Base-by-base conservation (phyloP, 1,140 invertebrate genomes). In the Drosophila persimilis region DNA sequence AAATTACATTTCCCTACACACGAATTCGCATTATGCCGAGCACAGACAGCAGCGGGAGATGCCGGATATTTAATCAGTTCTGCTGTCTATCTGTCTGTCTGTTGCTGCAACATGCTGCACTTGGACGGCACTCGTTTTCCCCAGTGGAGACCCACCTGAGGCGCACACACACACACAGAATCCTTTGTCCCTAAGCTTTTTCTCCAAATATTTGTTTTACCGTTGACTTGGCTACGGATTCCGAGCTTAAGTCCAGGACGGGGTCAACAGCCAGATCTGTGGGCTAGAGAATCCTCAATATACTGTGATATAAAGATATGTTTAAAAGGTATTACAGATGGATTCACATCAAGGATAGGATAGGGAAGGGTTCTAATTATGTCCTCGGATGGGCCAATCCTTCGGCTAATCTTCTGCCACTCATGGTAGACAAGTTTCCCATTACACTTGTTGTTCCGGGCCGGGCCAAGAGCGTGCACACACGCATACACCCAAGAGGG, bases 51-150 rank as follows among this genome's bases (percentile, higher is more conserved):
- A 52, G 70, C 54, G 43, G 35, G 65, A 57, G 56, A 45, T 61
- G 41, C 52, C 83, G 83, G 84, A 86, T 86, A 88, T 86, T 86
- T 88, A 86, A 86, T 86, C 83, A 88, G 83, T 83, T 73, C 55
- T 35, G 59, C 62, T 64, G 6, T 39, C 31, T 54, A n/a, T 6
- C 15, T 35, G 29, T 13, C 17, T 17, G 24, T 26, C 51, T 50
- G 73, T 62, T 58, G 66, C 56, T 17, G n/a, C 31, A 24, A 26
- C 59, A 46, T 35, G 26, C 60, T 66, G 73, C 73, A 80, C 66
- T 72, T 62, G 51, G 29, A 24, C 59, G 50, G 50, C 69, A 61
- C 73, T 81, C 75, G 66, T 62, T 65, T 44, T 63, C 46, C 59
- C 65, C 15, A 41, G 22, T 57, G 57, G 31, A 54, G 60, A 6